Evolutionary conservation across 2,888 invertebrate genomes (phyloP), one percentile per base, ranked within the genome.

Genomic region (Patella depressa): DNA sequence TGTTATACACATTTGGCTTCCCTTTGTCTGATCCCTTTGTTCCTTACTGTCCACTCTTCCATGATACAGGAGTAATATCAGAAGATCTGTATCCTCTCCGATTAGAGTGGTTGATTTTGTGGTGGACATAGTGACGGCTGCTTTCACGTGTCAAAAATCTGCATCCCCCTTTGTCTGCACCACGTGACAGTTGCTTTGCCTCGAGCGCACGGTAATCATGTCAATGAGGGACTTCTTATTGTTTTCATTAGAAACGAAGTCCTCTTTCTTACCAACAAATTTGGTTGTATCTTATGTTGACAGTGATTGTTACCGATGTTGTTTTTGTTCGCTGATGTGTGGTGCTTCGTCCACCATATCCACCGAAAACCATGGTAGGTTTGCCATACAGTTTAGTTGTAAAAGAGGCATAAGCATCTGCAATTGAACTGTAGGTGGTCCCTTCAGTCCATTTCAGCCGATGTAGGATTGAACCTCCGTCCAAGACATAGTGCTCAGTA

Each of bases 201-300:
- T 11, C 12, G 85, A 75, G 12, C 75, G 14, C n/a, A 71, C 71
- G 45, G 73, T 11, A 24, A 86, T 74, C 34, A 84, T 15, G 55
- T 80, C 57, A 4, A 86, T 82, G 70, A 87, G 85, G 5, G 55
- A 34, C 53, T 85, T 82, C 72, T 86, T 87, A 81, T 87, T 87
- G 55, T 78, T 74, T 17, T n/a, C 34, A 75, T 86, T 86, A n/a
- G 80, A 71, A 2, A 86, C 73, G 75, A 87, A 85, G 4, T 73
- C 7, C 4, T 85, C 85, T 71, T 85, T 55, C 55, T 55, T 55
- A 12, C 12, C 55, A 12, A 55, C 55, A 17, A 55, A 55, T 17
- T 55, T 55, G 3, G 55, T 55, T 15, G 55, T 17, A 55, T 55
- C 55, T 15, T 55, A 55, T 17, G 17, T 55, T 55, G 14, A 55